A percentile compares a stretch with the other conserved stretches of the same genome.
These are phyloP conservation scores for Daboia siamensis DNA, from an alignment of 2,113 vertebrate genomes.

Conservation along the genomic window DNA sequence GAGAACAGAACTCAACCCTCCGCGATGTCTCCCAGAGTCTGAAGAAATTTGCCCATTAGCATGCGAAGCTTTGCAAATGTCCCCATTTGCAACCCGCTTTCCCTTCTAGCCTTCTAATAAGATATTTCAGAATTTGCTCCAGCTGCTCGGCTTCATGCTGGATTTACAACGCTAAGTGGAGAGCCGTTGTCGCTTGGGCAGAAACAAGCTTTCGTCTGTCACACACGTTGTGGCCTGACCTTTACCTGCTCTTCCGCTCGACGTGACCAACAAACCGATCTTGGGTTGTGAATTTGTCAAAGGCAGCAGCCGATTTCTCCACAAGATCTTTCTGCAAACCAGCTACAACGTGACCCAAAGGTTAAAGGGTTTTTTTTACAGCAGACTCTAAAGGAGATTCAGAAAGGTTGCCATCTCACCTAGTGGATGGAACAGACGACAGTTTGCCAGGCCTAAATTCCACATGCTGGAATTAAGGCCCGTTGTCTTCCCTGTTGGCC, in stretches of 20 bases:
- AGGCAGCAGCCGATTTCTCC: background rate
- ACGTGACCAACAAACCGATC: background rate
- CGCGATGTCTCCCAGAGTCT: too few relatives aligned
- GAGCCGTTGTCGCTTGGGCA: background rate
- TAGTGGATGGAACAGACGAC: background rate
- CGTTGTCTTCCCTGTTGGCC: too few relatives aligned
- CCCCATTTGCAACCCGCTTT: background rate
- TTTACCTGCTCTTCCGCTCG: background rate
- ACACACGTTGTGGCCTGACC: background rate
- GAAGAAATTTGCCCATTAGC: background rate
- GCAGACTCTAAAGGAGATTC: background rate
- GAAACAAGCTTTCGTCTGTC: conserved; percentile 5
- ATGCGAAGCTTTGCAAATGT: background rate
- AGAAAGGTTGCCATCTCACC: background rate
- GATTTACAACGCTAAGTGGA: background rate
- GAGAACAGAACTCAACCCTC: background rate
- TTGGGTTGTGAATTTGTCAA: background rate
- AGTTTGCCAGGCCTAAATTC: background rate
- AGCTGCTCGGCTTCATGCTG: background rate
- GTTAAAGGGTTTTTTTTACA: background rate
- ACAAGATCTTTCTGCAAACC: background rate
- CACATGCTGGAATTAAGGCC: background rate
- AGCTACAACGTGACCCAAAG: background rate
- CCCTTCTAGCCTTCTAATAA: background rate
- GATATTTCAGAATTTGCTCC: background rate